Conservation (phyloP, 2,113 vertebrate genomes). For the Carassius carassius region DNA sequence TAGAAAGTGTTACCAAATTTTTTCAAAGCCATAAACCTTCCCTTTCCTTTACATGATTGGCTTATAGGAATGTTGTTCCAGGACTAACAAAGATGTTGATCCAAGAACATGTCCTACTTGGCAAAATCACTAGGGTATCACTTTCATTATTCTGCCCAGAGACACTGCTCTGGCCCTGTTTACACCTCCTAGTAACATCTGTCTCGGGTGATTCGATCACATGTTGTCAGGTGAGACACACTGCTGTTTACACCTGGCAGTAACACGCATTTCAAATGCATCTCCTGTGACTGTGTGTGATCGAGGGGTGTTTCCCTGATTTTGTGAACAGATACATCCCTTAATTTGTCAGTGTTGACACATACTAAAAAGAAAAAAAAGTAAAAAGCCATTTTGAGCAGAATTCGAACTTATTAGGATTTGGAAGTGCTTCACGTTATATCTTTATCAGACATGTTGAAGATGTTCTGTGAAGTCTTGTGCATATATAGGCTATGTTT, state of each 20-base stretch:
- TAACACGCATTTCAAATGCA: background rate
- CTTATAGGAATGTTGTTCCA: background rate
- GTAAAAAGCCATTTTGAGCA: background rate
- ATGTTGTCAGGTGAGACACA: background rate
- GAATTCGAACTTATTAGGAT: background rate
- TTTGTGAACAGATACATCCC: background rate
- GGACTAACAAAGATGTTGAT: background rate
- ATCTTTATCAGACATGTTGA: background rate
- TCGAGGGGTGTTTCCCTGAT: background rate
- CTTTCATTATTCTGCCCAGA: conserved; percentile 1
- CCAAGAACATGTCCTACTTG: conserved; percentile 1
- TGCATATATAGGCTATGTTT: background rate
- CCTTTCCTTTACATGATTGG: background rate
- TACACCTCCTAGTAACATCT: conserved; percentile 8
- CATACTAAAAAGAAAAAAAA: background rate
- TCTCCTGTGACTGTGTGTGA: background rate
- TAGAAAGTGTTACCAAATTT: too few relatives aligned
- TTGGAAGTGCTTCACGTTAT: too few relatives aligned
- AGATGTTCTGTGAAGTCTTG: background rate
- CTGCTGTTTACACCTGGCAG: conserved; percentile 11
- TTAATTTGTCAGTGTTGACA: background rate
- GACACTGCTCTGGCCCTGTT: background rate
- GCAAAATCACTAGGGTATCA: background rate
- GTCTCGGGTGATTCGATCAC: conserved; percentile 14
- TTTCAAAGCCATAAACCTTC: background rate